Percentiles rank a stretch among this genome's conserved stretches.
Evolutionary conservation across 2,888 invertebrate species (phyloP).

Genomic region (Scaptodrosophila latifasciaeformis): DNA sequence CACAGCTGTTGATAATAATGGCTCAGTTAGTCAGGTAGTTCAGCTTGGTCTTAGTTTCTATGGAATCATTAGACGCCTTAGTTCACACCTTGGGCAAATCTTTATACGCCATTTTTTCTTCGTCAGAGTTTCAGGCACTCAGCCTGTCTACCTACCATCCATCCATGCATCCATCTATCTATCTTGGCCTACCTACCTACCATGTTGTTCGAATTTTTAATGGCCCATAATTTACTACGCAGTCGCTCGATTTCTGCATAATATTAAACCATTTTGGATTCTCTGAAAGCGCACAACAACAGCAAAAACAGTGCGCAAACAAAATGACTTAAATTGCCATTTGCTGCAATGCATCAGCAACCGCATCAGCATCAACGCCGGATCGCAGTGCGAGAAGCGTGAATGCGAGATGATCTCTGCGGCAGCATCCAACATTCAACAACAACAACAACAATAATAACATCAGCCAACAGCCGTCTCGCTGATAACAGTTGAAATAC

Average conservation of each 20-base stretch:
- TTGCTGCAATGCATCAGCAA: slow-evolving; percentile 21
- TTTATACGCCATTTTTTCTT: slow-evolving; percentile 30
- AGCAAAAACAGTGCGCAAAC: slow-evolving; percentile 18
- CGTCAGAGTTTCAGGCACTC: no score
- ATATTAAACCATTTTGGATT: slow-evolving; percentile 43
- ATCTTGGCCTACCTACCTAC: slow-evolving; percentile 13
- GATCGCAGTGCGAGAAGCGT: neutral
- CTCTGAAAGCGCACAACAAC: slow-evolving; percentile 14
- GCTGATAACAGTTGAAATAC: slow-evolving; percentile 39
- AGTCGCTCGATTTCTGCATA: slow-evolving; percentile 39
- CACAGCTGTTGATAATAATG: no score
- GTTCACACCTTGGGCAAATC: neutral
- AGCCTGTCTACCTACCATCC: no score
- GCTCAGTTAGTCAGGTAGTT: no score
- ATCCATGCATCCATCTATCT: no score
- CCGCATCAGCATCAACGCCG: no score
- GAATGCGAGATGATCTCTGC: slow-evolving; percentile 33
- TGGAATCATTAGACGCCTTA: no score
- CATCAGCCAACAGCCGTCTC: slow-evolving; percentile 3
- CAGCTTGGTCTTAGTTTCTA: no score
- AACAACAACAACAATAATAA: neutral
- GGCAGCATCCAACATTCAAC: slow-evolving; percentile 15
- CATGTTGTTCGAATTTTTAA: slow-evolving; percentile 28
- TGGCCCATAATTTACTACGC: slow-evolving; percentile 39
- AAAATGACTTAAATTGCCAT: slow-evolving; percentile 38